Conservation (phyloP, 2,797 vertebrate species). For the Coilia nasus region DNA sequence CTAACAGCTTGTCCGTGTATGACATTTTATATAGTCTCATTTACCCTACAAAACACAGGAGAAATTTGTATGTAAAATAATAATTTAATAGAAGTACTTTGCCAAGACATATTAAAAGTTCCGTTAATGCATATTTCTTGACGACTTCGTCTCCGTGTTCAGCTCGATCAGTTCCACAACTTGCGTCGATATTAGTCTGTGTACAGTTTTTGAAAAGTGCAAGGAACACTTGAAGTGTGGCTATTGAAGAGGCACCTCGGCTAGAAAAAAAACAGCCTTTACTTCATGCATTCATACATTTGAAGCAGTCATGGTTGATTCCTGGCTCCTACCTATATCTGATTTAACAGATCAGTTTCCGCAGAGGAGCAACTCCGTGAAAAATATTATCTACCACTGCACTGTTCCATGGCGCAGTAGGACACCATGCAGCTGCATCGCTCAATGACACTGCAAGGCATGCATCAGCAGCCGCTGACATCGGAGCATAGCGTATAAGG, state of each 20-base stretch:
- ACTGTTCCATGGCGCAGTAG: neutral
- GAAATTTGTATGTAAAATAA: neutral
- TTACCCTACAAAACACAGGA: constrained; percentile 2
- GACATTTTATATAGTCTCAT: neutral
- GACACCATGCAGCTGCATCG: neutral
- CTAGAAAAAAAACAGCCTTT: neutral
- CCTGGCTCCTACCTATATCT: neutral
- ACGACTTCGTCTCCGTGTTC: neutral
- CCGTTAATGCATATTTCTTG: neutral
- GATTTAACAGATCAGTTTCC: neutral
- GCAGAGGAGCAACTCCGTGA: neutral
- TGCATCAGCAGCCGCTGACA: neutral
- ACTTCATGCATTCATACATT: neutral
- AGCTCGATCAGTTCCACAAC: neutral
- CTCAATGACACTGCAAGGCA: neutral
- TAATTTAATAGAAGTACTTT: neutral
- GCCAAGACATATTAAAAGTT: neutral
- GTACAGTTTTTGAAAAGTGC: neutral
- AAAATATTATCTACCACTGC: neutral
- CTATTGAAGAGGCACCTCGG: neutral
- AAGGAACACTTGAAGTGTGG: neutral
- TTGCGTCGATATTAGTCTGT: neutral
- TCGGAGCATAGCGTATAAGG: neutral
- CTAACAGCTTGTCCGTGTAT: neutral
- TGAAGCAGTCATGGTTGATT: neutral